Evolutionary conservation across 2,888 invertebrate species (phyloP).

Genomic region (Hypomecis atomaria): DNA sequence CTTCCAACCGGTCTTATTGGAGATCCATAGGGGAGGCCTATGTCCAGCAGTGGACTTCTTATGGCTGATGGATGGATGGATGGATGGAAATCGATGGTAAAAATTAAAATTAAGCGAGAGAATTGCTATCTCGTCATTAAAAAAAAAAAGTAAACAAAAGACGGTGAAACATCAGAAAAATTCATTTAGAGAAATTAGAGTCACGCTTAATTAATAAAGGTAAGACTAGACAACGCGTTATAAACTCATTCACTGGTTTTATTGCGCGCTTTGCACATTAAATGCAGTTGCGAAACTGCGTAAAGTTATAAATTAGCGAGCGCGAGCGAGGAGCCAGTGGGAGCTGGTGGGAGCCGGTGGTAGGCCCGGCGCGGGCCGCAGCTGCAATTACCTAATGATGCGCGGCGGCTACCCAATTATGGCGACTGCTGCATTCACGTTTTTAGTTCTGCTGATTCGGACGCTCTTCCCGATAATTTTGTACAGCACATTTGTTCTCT

Average conservation of each 20-base stretch:
- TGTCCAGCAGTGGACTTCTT: too few species aligned
- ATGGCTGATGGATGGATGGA: too few species aligned
- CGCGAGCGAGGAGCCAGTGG: constrained; percentile 45
- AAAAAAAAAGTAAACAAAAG: too few species aligned
- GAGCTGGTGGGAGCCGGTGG: constrained; percentile 33
- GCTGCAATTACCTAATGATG: constrained; percentile 81
- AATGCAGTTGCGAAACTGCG: not conserved
- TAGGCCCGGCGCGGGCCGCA: constrained; percentile 54
- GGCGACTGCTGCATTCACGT: constrained; percentile 70
- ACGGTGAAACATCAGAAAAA: too few species aligned
- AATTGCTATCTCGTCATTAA: too few species aligned
- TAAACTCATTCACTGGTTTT: not conserved
- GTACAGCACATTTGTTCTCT: constrained; percentile 49
- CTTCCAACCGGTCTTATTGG: too few species aligned
- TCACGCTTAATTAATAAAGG: too few species aligned
- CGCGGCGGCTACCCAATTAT: constrained; percentile 77
- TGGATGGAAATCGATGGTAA: too few species aligned
- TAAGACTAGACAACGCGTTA: too few species aligned
- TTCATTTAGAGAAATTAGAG: too few species aligned
- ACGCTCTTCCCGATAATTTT: constrained; percentile 57
- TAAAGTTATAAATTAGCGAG: not conserved
- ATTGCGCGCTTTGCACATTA: not conserved
- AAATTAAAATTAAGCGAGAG: too few species aligned
- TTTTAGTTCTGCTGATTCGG: constrained; percentile 71
- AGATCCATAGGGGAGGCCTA: too few species aligned